These are phyloP conservation scores for Gulo gulo DNA, from an alignment of 2,113 vertebrate species.

Conservation along the genomic window DNA sequence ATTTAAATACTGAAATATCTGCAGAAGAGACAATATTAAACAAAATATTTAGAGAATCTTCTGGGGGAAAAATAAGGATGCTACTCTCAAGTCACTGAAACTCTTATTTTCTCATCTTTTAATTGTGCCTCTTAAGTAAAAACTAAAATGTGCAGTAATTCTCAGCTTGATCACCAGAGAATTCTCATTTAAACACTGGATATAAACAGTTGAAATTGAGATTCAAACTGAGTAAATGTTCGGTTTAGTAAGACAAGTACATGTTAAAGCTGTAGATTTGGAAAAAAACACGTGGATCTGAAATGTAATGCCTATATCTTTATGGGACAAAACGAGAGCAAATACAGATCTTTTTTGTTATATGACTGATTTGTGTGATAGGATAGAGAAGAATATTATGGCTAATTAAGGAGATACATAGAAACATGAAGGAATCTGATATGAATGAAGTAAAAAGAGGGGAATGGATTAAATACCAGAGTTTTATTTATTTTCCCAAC, in stretches of 20 bases:
- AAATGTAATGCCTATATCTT: background rate
- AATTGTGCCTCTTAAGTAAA: constrained; percentile 1
- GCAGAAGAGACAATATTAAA: background rate
- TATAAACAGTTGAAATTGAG: background rate
- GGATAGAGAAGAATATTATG: background rate
- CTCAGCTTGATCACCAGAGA: background rate
- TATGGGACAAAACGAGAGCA: background rate
- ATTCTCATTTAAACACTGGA: background rate
- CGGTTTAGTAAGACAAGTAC: background rate
- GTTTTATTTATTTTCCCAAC: background rate
- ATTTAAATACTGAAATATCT: background rate
- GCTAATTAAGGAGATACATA: background rate
- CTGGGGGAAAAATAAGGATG: background rate
- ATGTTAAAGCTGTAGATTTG: background rate
- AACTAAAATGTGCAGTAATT: background rate
- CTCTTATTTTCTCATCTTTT: constrained; percentile 7
- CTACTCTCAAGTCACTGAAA: background rate
- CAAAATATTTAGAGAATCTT: background rate
- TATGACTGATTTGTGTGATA: background rate
- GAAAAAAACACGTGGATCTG: background rate
- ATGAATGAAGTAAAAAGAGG: background rate
- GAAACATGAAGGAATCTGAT: background rate
- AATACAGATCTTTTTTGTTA: background rate
- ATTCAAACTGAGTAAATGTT: constrained; percentile 35
- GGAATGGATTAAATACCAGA: background rate